Evolutionary conservation across 2,797 vertebrate genomes (phyloP), one percentile per base, ranked within the genome.

Genomic region (Sebastes baramenuke): DNA sequence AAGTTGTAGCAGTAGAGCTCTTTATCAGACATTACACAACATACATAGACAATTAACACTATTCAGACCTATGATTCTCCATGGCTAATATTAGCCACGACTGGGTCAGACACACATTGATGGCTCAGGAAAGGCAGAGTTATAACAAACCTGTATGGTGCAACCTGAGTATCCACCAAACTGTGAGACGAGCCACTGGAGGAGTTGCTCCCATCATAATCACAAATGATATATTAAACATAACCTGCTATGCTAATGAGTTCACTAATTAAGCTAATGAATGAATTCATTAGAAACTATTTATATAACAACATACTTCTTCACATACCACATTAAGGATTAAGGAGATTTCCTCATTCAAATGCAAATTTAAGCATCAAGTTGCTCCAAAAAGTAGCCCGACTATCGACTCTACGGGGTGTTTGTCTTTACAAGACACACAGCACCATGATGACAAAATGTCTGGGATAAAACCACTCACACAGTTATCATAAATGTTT

Each of bases 321-420:
- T 64, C 24, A 77, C 8, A 54, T 42, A 72, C 14, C 20, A 66
- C 76, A 91, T 78, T 38, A 88, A 87, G 65, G 54, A 80, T 85
- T 79, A 46, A 90, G 29, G 54, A 77, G 72, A 32, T 42, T 52
- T 54, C 3, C 55, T 81, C 4, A 81, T 90, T 87, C n/a, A 71
- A 4, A 83, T 85, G 81, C 72, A 86, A 85, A 86, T 85, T 7
- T 73, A 64, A 83, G 77, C 77, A 66, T 27, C 27, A 83, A 74
- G 38, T 34, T 79, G 66, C 49, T 78, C 25, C 25, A 22, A 58
- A 52, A 62, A 34, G n/a, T 68, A 22, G 24, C 56, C 61, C 13
- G 30, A 80, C 34, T 12, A 30, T 32, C 6, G 22, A 30, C 54
- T 77, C 67, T 22, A 30, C 56, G 56, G 36, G 20, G 27, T 27